Percentiles rank a stretch among this genome's conserved stretches.
phyloP scores from a whole-genome alignment of 2,113 vertebrate genomes.

The Pipa parva region DNA sequence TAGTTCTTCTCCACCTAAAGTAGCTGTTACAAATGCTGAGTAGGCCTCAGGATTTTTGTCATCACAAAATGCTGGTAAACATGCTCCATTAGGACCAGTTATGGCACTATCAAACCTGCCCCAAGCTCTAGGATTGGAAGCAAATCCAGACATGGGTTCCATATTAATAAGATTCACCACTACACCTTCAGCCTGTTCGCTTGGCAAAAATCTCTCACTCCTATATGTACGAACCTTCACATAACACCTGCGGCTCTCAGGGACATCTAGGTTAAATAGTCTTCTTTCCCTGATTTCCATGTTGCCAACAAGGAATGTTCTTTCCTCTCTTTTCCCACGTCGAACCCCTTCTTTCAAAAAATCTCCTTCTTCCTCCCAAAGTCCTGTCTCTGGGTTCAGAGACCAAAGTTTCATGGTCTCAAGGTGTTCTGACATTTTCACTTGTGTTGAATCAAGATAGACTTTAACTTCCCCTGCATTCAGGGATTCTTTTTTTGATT shows the following conservation, averaged over 20 bases:
- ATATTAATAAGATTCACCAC: constrained; percentile 89
- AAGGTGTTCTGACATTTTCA: constrained; percentile 84
- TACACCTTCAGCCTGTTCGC: constrained; percentile 88
- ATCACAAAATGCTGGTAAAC: constrained; percentile 91
- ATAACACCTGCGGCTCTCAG: constrained; percentile 88
- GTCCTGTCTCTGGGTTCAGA: constrained; percentile 85
- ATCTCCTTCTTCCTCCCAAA: constrained; percentile 93
- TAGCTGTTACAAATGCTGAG: constrained; percentile 82
- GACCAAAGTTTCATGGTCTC: constrained; percentile 93
- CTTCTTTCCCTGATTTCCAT: constrained; percentile 95
- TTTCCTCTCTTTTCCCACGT: constrained; percentile 80
- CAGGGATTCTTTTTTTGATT: constrained; percentile 72
- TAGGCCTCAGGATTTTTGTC: constrained; percentile 84
- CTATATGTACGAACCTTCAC: constrained; percentile 88
- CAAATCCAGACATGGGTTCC: constrained; percentile 83
- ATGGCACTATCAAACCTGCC: constrained; percentile 92
- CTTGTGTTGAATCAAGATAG: constrained; percentile 81
- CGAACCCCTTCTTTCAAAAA: constrained; percentile 72
- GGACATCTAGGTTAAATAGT: constrained; percentile 93
- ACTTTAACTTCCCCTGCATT: constrained; percentile 89
- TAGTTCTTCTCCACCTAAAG: constrained; percentile 89
- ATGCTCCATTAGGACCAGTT: constrained; percentile 84
- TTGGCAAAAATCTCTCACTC: constrained; percentile 87
- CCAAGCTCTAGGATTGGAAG: constrained; percentile 90
- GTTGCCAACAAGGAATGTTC: constrained; percentile 92